Percentiles rank a stretch among this genome's conserved stretches.
phyloP scores from a whole-genome alignment of 2,888 invertebrate genomes.

The Julus scanicus region DNA sequence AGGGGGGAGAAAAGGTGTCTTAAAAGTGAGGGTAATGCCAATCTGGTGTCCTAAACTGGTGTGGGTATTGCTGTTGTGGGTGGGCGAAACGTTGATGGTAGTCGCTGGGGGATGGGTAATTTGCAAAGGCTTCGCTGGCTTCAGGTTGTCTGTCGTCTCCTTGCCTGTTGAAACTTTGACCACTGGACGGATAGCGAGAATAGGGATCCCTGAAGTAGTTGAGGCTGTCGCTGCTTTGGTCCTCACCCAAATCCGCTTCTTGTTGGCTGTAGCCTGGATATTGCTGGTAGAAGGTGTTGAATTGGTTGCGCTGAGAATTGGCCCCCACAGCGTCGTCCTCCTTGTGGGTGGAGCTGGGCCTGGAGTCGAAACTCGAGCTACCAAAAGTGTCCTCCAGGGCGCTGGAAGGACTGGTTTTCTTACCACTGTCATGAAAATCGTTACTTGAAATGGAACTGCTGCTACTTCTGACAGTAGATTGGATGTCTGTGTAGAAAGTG shows the following conservation, averaged over 20 bases:
- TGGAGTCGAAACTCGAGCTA: slow-evolving; percentile 31
- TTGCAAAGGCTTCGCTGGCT: neutral
- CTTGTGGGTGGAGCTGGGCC: slow-evolving; percentile 41
- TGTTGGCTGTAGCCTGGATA: slow-evolving; percentile 39
- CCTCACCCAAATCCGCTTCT: neutral
- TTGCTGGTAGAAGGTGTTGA: slow-evolving; percentile 20
- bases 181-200: neutral
- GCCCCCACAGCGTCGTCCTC: slow-evolving; percentile 27
- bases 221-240: slow-evolving; percentile 6
- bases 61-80: neutral
- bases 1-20: neutral
- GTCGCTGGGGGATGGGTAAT: neutral
- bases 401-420: neutral
- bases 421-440: neutral
- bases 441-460: neutral
- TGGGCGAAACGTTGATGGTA: slow-evolving; percentile 6
- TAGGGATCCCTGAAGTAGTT: slow-evolving; percentile 6
- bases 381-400: neutral
- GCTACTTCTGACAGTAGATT: slow-evolving; percentile 33
- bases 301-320: neutral
- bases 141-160: neutral
- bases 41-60: slow-evolving; percentile 33
- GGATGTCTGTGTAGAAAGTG: slow-evolving; percentile 54
- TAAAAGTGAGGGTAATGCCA: slow-evolving; percentile 4
- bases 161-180: neutral